Evolutionary conservation across 2,797 vertebrate genomes (phyloP).

Genomic region (Aeoliscus strigatus): DNA sequence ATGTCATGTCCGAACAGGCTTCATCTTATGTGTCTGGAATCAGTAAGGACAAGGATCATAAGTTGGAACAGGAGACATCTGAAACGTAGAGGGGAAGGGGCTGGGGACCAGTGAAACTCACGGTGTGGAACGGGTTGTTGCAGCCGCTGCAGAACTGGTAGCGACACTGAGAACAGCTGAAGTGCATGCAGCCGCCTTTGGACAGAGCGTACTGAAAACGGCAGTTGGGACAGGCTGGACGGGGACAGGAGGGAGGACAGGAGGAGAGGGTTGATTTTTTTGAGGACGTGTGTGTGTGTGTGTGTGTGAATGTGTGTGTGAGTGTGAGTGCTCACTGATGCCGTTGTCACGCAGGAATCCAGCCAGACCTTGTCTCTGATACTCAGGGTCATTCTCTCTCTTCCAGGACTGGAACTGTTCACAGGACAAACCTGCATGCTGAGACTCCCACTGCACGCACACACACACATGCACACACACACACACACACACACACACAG

Average conservation of each 20-base stretch:
- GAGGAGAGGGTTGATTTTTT: too few relatives aligned
- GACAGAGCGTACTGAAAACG: constrained; percentile 84
- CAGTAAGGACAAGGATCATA: too few relatives aligned
- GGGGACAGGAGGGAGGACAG: too few relatives aligned
- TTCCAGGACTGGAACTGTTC: constrained; percentile 87
- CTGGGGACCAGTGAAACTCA: constrained; percentile 20
- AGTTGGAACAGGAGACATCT: too few relatives aligned
- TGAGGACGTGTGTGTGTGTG: too few relatives aligned
- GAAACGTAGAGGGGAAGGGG: too few relatives aligned
- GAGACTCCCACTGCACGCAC: constrained; percentile 89
- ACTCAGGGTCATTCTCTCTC: constrained; percentile 83
- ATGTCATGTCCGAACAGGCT: too few relatives aligned
- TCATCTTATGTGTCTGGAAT: too few relatives aligned
- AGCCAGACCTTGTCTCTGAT: constrained; percentile 82
- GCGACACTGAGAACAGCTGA: constrained; percentile 82
- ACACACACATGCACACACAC: too few relatives aligned
- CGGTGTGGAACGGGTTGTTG: constrained; percentile 80
- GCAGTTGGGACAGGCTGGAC: constrained; percentile 73
- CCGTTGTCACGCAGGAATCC: constrained; percentile 85
- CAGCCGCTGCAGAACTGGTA: constrained; percentile 91
- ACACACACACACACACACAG: too few relatives aligned
- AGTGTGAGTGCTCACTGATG: constrained; percentile 74
- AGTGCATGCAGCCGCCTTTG: constrained; percentile 89
- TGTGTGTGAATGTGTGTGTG: too few relatives aligned
- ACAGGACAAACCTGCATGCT: constrained; percentile 81